Evolutionary conservation across 1,140 invertebrate genomes (phyloP).

Genomic region (Camponotus vicinus): DNA sequence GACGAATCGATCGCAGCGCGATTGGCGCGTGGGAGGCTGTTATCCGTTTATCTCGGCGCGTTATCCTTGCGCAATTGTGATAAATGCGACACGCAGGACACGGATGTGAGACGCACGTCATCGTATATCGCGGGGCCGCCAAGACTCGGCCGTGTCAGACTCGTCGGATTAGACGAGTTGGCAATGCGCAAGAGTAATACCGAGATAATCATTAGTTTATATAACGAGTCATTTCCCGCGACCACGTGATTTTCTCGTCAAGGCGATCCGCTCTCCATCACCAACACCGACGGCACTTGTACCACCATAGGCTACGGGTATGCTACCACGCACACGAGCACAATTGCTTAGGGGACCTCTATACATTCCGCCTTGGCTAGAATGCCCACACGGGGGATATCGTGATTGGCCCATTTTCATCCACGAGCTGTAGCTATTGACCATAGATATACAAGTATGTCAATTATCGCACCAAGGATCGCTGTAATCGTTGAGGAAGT

Average conservation of each 20-base stretch:
- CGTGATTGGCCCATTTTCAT: slow-evolving; percentile 52
- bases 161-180: slow-evolving; percentile 69
- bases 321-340: slow-evolving; percentile 43
- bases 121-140: slow-evolving; percentile 20
- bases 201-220: slow-evolving; percentile 85
- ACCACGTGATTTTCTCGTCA: slow-evolving; percentile 85
- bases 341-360: slow-evolving; percentile 28
- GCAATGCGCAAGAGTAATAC: slow-evolving; percentile 59
- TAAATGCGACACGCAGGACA: slow-evolving; percentile 43
- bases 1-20: not conserved
- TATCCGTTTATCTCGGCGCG: slow-evolving; percentile 63
- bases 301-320: slow-evolving; percentile 69
- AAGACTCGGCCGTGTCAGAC: slow-evolving; percentile 35
- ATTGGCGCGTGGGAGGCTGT: slow-evolving; percentile 59
- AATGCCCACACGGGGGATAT: slow-evolving; percentile 15
- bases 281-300: slow-evolving; percentile 64
- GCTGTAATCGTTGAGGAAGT: slow-evolving; percentile 37
- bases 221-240: slow-evolving; percentile 85
- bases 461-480: slow-evolving; percentile 42
- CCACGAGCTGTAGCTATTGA: not conserved
- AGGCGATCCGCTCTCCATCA: slow-evolving; percentile 84
- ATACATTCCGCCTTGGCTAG: not conserved
- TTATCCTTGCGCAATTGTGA: slow-evolving; percentile 45
- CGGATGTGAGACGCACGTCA: not conserved
- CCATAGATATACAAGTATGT: slow-evolving; percentile 28